phyloP scores from a whole-genome alignment of 2,113 vertebrate species.

The Carassius gibelio region DNA sequence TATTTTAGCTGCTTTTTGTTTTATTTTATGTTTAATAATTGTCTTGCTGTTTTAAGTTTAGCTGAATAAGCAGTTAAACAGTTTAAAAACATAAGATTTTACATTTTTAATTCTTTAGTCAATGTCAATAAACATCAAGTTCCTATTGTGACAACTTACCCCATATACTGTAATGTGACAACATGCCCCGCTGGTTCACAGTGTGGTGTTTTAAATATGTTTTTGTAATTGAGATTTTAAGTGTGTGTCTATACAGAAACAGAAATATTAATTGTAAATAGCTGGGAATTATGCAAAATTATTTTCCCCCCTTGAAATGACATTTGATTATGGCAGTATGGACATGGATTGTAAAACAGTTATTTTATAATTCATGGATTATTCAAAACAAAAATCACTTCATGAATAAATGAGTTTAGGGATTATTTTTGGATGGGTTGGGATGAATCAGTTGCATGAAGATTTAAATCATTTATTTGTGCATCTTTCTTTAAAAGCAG shows the following conservation, averaged over 20 bases:
- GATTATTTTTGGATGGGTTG: neutral
- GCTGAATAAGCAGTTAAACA: neutral
- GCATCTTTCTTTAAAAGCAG: neutral
- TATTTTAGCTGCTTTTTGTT: neutral
- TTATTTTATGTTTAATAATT: neutral
- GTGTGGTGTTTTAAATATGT: neutral
- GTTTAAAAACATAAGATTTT: neutral
- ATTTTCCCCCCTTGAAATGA: neutral
- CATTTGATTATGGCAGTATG: neutral
- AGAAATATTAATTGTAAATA: neutral
- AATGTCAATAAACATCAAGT: neutral
- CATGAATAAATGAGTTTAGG: neutral
- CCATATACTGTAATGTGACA: neutral
- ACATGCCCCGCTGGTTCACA: neutral
- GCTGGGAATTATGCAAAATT: neutral
- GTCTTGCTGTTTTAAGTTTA: neutral
- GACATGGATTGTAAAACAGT: neutral
- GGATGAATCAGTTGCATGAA: neutral
- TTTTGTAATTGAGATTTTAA: neutral
- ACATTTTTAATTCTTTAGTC: neutral
- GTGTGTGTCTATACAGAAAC: neutral
- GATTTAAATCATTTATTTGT: too few species aligned
- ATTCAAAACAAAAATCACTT: neutral
- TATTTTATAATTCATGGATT: neutral
- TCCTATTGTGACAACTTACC: neutral